phyloP scores from a whole-genome alignment of 2,113 vertebrate species.

The Oncorhynchus keta region DNA sequence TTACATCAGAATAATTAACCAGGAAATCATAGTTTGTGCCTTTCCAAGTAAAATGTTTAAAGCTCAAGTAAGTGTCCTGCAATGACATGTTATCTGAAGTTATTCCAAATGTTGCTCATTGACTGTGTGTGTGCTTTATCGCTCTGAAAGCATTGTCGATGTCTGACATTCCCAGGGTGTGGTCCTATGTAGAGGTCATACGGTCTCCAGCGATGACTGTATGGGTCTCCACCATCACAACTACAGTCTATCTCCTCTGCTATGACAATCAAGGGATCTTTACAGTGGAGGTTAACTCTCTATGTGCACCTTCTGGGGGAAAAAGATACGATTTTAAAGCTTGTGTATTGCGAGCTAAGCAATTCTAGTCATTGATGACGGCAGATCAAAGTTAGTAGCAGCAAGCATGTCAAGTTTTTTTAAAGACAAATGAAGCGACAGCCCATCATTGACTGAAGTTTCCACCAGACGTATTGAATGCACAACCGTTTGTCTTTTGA shows the following conservation, averaged over 20 bases:
- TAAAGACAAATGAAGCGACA: not conserved
- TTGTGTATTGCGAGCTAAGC: slow-evolving; percentile 3
- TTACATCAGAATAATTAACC: slow-evolving; percentile 80
- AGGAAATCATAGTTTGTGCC: slow-evolving; percentile 84
- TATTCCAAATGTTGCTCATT: slow-evolving; percentile 49
- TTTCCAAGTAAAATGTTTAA: slow-evolving; percentile 85
- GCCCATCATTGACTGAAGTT: not conserved
- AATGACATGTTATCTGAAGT: slow-evolving; percentile 65
- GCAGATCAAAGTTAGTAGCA: not conserved
- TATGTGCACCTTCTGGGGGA: not conserved
- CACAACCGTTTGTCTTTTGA: not conserved
- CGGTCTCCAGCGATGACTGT: too few relatives aligned
- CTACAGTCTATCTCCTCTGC: slow-evolving; percentile 7
- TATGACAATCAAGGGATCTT: slow-evolving; percentile 40
- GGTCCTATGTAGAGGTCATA: slow-evolving; percentile 16
- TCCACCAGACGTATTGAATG: not conserved
- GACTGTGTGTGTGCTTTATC: slow-evolving; percentile 40
- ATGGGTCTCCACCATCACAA: not conserved
- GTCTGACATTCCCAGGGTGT: not conserved
- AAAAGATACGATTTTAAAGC: not conserved
- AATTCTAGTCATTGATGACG: slow-evolving; percentile 8
- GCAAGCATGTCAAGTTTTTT: slow-evolving; percentile 22
- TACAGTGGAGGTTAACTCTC: slow-evolving; percentile 7
- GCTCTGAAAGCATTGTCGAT: slow-evolving; percentile 19
- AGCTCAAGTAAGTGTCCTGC: slow-evolving; percentile 72